phyloP scores from a whole-genome alignment of 2,888 invertebrate genomes.

The Vandiemenella viatica region DNA sequence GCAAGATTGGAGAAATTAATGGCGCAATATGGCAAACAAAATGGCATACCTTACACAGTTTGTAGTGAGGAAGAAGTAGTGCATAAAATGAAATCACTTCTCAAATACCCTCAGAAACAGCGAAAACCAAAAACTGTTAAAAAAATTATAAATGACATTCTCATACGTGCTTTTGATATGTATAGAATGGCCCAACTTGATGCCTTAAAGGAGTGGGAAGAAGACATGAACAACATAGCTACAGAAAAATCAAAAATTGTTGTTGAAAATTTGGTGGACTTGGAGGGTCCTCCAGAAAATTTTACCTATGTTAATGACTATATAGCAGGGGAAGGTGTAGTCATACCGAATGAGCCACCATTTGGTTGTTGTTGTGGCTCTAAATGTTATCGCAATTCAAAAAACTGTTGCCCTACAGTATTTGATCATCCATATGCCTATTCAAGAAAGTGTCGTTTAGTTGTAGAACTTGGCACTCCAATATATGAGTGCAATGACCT shows the following conservation, averaged over 20 bases:
- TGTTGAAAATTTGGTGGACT: conserved; percentile 70
- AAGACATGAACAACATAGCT: conserved; percentile 53
- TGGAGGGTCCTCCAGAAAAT: conserved; percentile 62
- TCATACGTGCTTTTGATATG: conserved; percentile 33
- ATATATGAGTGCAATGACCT: conserved; percentile 87
- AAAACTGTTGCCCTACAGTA: conserved; percentile 46
- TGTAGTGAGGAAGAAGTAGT: too few relatives aligned
- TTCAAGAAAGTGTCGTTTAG: conserved; percentile 42
- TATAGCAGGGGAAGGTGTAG: conserved; percentile 50
- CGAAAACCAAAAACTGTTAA: background rate
- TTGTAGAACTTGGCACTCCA: conserved; percentile 61
- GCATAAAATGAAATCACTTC: background rate
- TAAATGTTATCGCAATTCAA: conserved; percentile 36
- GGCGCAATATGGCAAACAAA: background rate
- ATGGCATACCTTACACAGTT: background rate
- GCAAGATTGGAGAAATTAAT: background rate
- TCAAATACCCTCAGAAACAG: background rate
- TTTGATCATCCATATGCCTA: conserved; percentile 50
- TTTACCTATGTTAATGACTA: conserved; percentile 74
- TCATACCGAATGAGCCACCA: conserved; percentile 60
- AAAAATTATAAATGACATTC: conserved; percentile 32
- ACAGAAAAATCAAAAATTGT: conserved; percentile 47
- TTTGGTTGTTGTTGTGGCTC: conserved; percentile 55
- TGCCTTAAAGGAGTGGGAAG: conserved; percentile 54
- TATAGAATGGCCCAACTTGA: conserved; percentile 43